These are phyloP conservation scores for Sebastes glaucus DNA, from an alignment of 2,797 vertebrate genomes.

Conservation along the genomic window DNA sequence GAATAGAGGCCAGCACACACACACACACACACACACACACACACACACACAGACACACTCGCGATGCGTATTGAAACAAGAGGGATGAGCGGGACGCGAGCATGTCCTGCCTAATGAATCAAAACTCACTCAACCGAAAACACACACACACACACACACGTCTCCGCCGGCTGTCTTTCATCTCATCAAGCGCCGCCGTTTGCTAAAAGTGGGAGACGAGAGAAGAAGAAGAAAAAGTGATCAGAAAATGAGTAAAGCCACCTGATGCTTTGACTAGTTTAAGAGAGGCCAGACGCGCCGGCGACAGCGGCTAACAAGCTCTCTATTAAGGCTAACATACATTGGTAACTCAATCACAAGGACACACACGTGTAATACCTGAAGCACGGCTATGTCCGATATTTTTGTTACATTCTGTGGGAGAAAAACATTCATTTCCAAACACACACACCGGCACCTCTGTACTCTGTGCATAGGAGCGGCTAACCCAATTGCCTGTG, in stretches of 20 bases:
- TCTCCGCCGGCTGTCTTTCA: conserved; percentile 45
- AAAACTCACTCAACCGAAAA: conserved; percentile 53
- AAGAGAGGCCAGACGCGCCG: conserved; percentile 56
- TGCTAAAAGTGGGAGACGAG: conserved; percentile 11
- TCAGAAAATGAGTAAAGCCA: conserved; percentile 55
- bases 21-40: not conserved
- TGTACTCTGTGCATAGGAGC: conserved; percentile 63
- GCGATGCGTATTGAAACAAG: conserved; percentile 32
- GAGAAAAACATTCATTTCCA: conserved; percentile 13
- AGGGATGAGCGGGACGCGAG: conserved; percentile 45
- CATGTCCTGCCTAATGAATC: conserved; percentile 70
- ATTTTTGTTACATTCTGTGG: conserved; percentile 22
- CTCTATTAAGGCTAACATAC: conserved; percentile 63
- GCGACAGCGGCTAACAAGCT: conserved; percentile 63
- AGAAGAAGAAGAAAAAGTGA: not conserved
- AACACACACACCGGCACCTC: conserved; percentile 37
- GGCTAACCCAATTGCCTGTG: conserved; percentile 78
- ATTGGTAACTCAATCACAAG: conserved; percentile 67
- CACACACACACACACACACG: not conserved
- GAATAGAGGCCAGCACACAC: conserved; percentile 18
- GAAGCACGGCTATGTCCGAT: conserved; percentile 20
- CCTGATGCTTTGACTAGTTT: conserved; percentile 70
- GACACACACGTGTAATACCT: conserved; percentile 26
- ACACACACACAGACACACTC: not conserved
- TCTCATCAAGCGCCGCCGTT: conserved; percentile 40